Conservation (phyloP, 2,797 vertebrate species). For the Limnodromus scolopaceus region DNA sequence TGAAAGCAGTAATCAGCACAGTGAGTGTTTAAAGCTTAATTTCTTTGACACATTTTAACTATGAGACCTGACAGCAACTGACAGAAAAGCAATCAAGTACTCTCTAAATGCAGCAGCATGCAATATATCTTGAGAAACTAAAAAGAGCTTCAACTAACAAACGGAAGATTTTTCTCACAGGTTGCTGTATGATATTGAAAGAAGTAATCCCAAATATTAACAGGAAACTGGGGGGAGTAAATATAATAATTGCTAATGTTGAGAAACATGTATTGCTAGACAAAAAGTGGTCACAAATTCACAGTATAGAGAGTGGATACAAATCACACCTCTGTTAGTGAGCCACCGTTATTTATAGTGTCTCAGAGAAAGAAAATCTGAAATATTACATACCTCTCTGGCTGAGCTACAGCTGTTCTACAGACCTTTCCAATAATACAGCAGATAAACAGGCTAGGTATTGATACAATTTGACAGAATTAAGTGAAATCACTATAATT, state of each 20-base stretch:
- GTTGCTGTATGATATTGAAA: not conserved
- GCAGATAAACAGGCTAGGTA: not conserved
- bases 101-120: not conserved
- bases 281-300: not conserved
- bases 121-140: not conserved
- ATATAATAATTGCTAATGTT: not conserved
- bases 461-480: not conserved
- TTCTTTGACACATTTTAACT: not conserved
- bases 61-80: not conserved
- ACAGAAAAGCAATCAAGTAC: not conserved
- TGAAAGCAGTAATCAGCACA: not conserved
- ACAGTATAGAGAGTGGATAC: not conserved
- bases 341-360: not conserved
- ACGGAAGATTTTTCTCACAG: not conserved
- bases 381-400: not conserved
- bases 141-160: not conserved
- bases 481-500: not conserved
- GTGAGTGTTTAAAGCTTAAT: not conserved
- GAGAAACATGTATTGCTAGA: not conserved
- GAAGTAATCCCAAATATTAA: not conserved
- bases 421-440: not conserved
- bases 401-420: not conserved
- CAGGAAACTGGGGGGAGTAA: not conserved
- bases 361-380: not conserved
- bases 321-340: not conserved